phyloP scores from a whole-genome alignment of 2,113 vertebrate species.

The Sterrhoptilus dennistouni region DNA sequence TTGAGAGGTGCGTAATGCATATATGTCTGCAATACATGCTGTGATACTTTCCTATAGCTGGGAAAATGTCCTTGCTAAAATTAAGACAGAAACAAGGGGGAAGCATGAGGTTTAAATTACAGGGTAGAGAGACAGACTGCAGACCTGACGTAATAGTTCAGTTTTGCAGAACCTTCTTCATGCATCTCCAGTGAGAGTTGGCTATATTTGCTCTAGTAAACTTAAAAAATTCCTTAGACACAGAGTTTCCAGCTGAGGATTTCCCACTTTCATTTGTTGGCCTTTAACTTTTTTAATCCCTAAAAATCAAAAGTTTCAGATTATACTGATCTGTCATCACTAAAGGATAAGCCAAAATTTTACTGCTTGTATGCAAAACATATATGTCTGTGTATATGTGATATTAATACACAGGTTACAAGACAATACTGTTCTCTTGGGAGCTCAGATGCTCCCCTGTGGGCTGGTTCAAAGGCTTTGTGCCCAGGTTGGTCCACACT shows the following conservation, averaged over 20 bases:
- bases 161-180: constrained; percentile 56
- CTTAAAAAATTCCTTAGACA: background rate
- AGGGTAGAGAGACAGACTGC: constrained; percentile 43
- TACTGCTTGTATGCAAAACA: background rate
- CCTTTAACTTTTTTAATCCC: background rate
- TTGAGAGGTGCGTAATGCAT: background rate
- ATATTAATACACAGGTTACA: background rate
- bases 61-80: constrained; percentile 28
- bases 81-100: background rate
- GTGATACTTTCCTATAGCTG: constrained; percentile 11
- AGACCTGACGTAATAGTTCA: constrained; percentile 59
- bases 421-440: background rate
- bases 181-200: constrained; percentile 24
- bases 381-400: fast-evolving
- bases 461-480: background rate
- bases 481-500: background rate
- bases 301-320: background rate
- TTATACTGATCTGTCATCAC: background rate
- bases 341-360: background rate
- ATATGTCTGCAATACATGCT: background rate
- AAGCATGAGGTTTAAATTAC: constrained; percentile 65
- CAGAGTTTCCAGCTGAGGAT: background rate
- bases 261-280: background rate
- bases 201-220: constrained; percentile 33
- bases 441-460: background rate